These are phyloP conservation scores for Burhinus oedicnemus DNA, from an alignment of 2,113 vertebrate species.

Conservation along the genomic window DNA sequence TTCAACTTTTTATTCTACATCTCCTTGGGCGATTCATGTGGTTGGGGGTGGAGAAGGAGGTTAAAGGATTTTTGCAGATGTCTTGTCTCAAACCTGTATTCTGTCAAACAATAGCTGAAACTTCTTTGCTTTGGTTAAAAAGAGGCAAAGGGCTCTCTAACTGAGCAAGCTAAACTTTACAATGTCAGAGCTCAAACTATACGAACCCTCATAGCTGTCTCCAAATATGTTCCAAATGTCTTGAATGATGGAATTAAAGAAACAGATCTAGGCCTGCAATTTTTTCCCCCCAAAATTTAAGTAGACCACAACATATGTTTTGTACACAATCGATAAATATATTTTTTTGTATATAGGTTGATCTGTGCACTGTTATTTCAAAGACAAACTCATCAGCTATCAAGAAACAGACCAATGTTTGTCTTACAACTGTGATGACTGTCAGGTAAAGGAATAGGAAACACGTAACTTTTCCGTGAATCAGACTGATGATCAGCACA, in stretches of 20 bases:
- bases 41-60: not conserved
- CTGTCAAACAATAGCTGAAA: not conserved
- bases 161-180: not conserved
- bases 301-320: not conserved
- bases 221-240: not conserved
- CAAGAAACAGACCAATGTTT: not conserved
- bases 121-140: not conserved
- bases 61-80: slow-evolving; percentile 8
- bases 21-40: not conserved
- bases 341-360: not conserved
- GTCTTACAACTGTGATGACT: not conserved
- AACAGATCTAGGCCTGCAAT: not conserved
- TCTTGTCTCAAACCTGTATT: not conserved
- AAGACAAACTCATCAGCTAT: not conserved
- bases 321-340: not conserved
- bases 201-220: not conserved
- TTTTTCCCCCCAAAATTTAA: not conserved
- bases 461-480: not conserved
- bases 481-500: not conserved
- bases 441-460: not conserved
- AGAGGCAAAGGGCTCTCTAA: not conserved
- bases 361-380: not conserved
- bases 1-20: not conserved
- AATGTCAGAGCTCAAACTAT: not conserved
- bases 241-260: not conserved